phyloP scores from a whole-genome alignment of 1,140 invertebrate genomes.

The Cyclina sinensis region DNA sequence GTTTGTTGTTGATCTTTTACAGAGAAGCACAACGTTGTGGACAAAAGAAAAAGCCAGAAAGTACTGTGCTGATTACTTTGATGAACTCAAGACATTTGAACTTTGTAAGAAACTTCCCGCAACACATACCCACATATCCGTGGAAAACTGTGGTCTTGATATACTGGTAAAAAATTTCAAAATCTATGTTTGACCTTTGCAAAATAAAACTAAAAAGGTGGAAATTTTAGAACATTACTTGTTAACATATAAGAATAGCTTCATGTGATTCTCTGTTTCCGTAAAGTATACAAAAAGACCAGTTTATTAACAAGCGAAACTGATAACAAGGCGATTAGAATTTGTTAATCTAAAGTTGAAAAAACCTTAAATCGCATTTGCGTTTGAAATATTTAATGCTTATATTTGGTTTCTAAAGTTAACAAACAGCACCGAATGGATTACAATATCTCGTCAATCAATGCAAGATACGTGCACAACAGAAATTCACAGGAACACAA shows the following conservation, averaged over 20 bases:
- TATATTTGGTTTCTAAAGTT: background rate
- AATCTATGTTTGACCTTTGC: too few species aligned
- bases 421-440: background rate
- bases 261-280: too few species aligned
- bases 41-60: background rate
- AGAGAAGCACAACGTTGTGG: background rate
- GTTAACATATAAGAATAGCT: too few species aligned
- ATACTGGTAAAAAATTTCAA: background rate
- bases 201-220: too few species aligned
- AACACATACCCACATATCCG: slow-evolving; percentile 29
- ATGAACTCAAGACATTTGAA: background rate
- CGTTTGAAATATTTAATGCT: too few species aligned
- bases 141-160: background rate
- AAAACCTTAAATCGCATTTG: too few species aligned
- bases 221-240: too few species aligned
- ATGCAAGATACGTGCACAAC: slow-evolving; percentile 18
- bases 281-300: too few species aligned
- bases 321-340: too few species aligned
- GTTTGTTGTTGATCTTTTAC: too few species aligned
- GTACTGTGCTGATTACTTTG: background rate
- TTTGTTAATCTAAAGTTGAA: too few species aligned
- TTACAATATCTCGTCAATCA: background rate
- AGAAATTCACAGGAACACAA: slow-evolving; percentile 13
- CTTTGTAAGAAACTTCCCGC: background rate
- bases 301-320: too few species aligned